Evolutionary conservation across 23 tunicate species (phyloP).

Genomic region (Halocynthia aurantium): DNA sequence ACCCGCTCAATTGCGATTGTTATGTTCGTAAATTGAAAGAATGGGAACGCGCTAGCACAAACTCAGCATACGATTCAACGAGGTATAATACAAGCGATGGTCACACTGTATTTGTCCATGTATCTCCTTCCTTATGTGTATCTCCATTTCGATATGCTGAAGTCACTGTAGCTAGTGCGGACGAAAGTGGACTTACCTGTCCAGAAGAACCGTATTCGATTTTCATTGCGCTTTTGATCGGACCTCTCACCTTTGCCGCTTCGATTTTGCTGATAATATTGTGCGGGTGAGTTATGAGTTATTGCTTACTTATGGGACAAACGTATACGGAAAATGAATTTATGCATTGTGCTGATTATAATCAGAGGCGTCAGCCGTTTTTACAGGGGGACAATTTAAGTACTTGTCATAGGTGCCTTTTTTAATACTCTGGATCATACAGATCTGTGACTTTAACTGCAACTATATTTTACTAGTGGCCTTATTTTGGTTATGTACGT

Average conservation of each 20-base stretch:
- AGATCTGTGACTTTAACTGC: too few species aligned
- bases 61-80: too few species aligned
- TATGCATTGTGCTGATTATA: too few species aligned
- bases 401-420: too few species aligned
- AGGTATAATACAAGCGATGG: too few species aligned
- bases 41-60: not conserved
- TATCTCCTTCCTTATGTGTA: not conserved
- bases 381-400: too few species aligned
- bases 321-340: too few species aligned
- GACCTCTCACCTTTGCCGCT: conserved; percentile 60
- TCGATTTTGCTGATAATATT: conserved; percentile 37
- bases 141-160: not conserved
- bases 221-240: conserved; percentile 42
- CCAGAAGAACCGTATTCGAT: conserved; percentile 42
- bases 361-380: too few species aligned
- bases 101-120: not conserved
- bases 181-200: conserved; percentile 27
- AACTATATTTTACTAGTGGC: too few species aligned
- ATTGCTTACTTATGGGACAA: too few species aligned
- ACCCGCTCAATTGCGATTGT: conserved; percentile 65
- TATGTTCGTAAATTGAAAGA: conserved; percentile 23
- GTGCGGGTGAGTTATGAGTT: conserved; percentile 69
- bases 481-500: too few species aligned
- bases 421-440: too few species aligned
- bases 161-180: conserved; percentile 14